phyloP scores from a whole-genome alignment of 2,888 invertebrate genomes.

The Polylopha cassiicola region DNA sequence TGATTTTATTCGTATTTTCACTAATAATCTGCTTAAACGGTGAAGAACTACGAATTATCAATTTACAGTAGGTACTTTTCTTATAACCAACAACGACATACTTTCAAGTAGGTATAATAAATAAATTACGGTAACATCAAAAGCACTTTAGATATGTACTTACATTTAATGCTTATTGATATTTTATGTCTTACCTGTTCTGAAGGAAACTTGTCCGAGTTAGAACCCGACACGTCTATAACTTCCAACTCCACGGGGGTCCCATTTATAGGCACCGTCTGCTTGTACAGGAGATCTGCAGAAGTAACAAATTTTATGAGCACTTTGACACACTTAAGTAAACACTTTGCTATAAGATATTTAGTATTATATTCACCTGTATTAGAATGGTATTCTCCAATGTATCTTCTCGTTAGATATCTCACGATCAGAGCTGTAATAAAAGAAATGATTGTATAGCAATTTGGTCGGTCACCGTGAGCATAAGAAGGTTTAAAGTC shows the following conservation, averaged over 20 bases:
- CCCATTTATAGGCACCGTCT: constrained; percentile 84
- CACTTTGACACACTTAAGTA: not conserved
- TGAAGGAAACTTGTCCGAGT: constrained; percentile 78
- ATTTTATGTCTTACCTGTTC: constrained; percentile 68
- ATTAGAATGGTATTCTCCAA: constrained; percentile 88
- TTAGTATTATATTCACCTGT: constrained; percentile 72
- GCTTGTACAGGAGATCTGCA: constrained; percentile 86
- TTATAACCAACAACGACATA: no score
- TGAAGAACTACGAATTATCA: no score
- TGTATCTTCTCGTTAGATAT: constrained; percentile 85
- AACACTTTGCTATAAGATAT: not conserved
- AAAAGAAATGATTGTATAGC: constrained; percentile 34
- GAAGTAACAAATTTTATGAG: constrained; percentile 32
- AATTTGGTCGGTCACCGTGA: no score
- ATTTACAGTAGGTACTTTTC: no score
- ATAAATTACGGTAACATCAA: no score
- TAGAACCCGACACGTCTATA: constrained; percentile 85
- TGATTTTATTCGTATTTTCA: no score
- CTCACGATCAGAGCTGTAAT: constrained; percentile 85
- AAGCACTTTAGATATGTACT: no score
- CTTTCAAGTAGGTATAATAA: no score
- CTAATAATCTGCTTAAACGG: no score
- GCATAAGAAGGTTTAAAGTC: no score
- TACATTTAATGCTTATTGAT: not conserved
- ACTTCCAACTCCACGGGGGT: constrained; percentile 86